Conservation (phyloP, 2,797 vertebrate species). For the Urocyon cinereoargenteus region DNA sequence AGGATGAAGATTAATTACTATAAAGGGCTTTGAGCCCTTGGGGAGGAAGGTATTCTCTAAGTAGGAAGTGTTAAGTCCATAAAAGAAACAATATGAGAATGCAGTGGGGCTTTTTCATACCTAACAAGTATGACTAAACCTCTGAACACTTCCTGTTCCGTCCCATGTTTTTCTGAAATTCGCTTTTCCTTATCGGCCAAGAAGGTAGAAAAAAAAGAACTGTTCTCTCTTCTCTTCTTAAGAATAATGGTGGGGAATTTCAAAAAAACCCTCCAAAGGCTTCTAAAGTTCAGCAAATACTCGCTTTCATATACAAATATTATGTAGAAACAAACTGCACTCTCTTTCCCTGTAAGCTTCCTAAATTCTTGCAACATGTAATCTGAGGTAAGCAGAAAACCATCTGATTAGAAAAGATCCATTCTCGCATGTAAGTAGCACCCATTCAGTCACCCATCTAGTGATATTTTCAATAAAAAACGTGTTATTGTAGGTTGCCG, state of each 20-base stretch:
- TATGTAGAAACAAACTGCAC: background rate
- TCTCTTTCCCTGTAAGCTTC: background rate
- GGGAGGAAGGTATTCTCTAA: conserved; percentile 73
- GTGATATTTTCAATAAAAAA: background rate
- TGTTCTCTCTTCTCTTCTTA: conserved; percentile 46
- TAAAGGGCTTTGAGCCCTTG: conserved; percentile 50
- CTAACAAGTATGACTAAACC: conserved; percentile 74
- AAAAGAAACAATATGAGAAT: conserved; percentile 74
- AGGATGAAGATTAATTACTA: conserved; percentile 69
- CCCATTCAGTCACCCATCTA: background rate
- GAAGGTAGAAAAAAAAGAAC: background rate
- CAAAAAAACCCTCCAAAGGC: conserved; percentile 9
- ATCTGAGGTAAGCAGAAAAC: background rate
- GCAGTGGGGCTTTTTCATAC: conserved; percentile 71
- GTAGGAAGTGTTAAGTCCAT: conserved; percentile 76
- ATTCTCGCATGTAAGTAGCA: background rate
- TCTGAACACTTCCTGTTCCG: conserved; percentile 76
- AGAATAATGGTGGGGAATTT: conserved; percentile 55
- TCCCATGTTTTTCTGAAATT: conserved; percentile 72
- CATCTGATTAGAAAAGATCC: background rate
- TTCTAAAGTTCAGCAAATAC: conserved; percentile 5
- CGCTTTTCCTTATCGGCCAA: conserved; percentile 68
- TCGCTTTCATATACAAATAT: background rate
- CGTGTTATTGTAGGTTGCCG: background rate
- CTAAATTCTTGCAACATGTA: background rate